Evolutionary conservation across 2,888 invertebrate species (phyloP).

Genomic region (Julus scanicus): DNA sequence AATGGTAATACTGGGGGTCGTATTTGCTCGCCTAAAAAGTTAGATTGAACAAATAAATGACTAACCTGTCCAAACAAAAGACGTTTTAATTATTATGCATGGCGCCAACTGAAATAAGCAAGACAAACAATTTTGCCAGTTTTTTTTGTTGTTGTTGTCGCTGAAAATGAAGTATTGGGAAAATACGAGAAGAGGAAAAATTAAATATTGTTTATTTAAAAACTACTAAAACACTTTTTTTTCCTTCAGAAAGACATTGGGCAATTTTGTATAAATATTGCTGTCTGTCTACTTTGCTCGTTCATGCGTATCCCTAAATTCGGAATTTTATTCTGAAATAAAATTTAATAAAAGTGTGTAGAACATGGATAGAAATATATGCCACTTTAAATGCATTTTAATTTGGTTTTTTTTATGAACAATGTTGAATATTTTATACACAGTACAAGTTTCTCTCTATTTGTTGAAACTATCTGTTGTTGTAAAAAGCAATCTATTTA

Average conservation of each 20-base stretch:
- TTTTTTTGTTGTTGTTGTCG: background rate
- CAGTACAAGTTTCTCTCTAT: background rate
- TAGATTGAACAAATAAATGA: slow-evolving; percentile 45
- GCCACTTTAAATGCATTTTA: no score
- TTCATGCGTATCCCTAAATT: no score
- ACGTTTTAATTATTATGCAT: slow-evolving; percentile 45
- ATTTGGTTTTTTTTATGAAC: no score
- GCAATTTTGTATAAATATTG: background rate
- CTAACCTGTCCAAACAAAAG: slow-evolving; percentile 51
- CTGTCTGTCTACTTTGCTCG: background rate
- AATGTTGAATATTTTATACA: no score
- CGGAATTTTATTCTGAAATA: no score
- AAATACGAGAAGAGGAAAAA: background rate
- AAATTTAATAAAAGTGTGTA: no score
- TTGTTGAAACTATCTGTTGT: background rate
- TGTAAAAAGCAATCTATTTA: slow-evolving; percentile 26
- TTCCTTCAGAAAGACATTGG: background rate
- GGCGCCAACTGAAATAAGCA: slow-evolving; percentile 51
- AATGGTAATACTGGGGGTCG: slow-evolving; percentile 45
- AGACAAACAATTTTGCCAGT: slow-evolving; percentile 9
- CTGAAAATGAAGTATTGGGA: background rate
- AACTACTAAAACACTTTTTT: background rate
- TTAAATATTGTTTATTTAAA: background rate
- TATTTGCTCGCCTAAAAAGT: slow-evolving; percentile 39
- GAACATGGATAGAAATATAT: no score